Evolutionary conservation across 2,888 invertebrate species (phyloP).

Genomic region (Hirtodrosophila trivittata): DNA sequence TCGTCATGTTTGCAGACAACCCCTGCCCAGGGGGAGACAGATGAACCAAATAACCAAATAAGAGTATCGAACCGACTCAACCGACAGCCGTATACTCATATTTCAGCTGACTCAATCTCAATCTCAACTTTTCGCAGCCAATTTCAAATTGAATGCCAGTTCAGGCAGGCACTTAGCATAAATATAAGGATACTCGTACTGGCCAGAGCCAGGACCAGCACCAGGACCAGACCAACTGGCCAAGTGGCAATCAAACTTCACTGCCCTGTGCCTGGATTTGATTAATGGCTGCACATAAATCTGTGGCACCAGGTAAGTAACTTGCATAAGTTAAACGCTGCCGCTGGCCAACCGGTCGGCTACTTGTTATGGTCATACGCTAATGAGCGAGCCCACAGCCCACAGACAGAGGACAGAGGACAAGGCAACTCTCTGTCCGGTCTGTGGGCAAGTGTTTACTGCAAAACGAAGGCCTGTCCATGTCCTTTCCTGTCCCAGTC

Average conservation of each 20-base stretch:
- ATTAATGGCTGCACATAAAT: constrained; percentile 70
- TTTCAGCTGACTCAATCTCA: constrained; percentile 54
- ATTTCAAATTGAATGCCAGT: constrained; percentile 72
- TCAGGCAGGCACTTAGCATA: constrained; percentile 60
- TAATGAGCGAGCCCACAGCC: constrained; percentile 54
- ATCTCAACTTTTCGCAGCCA: constrained; percentile 72
- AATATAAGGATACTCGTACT: constrained; percentile 28
- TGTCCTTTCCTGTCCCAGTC: constrained; percentile 15
- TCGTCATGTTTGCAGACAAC: no score
- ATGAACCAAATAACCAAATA: no score
- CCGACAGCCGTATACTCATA: constrained; percentile 44
- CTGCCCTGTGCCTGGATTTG: constrained; percentile 47
- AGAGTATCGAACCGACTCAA: neutral
- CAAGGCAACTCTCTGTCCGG: no score
- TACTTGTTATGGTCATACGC: constrained; percentile 53
- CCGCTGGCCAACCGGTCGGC: constrained; percentile 41
- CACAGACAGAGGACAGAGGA: neutral
- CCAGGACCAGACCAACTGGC: constrained; percentile 1
- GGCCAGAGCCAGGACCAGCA: constrained; percentile 1
- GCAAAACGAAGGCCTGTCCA: constrained; percentile 10
- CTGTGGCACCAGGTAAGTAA: constrained; percentile 69
- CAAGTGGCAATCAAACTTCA: constrained; percentile 61
- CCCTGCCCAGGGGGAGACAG: neutral
- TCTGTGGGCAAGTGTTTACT: no score
- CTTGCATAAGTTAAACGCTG: constrained; percentile 59